These are phyloP conservation scores for Heliconius aoede DNA, from an alignment of 2,888 invertebrate species.

Conservation along the genomic window DNA sequence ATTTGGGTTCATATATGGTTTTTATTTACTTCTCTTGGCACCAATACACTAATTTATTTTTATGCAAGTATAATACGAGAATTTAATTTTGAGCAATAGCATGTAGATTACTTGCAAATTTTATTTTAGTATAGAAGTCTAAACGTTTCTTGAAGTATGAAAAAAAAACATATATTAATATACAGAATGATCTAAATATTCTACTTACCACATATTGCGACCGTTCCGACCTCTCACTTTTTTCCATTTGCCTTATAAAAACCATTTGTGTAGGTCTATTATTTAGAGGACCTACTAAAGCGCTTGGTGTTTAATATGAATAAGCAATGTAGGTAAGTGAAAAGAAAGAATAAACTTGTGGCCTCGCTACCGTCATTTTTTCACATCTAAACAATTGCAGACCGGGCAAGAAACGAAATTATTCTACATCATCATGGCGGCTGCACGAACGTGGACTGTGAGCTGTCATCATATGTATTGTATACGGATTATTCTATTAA, in stretches of 20 bases:
- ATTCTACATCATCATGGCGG: conserved; percentile 56
- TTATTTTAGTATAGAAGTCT: background rate
- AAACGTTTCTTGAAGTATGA: too few species aligned
- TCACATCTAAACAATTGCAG: conserved; percentile 62
- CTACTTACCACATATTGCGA: too few species aligned
- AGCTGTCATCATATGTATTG: conserved; percentile 49
- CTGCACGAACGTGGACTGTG: conserved; percentile 52
- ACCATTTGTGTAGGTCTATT: conserved; percentile 1
- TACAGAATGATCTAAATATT: background rate
- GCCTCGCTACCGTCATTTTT: conserved; percentile 51
- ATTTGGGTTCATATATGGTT: conserved; percentile 32
- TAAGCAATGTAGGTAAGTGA: conserved; percentile 36
- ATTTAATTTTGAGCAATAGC: background rate
- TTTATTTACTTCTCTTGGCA: conserved; percentile 21
- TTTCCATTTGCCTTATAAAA: conserved; percentile 1
- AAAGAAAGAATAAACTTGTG: conserved; percentile 35
- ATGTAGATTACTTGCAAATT: background rate
- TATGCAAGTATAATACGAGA: background rate
- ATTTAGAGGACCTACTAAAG: conserved; percentile 30
- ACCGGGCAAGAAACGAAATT: conserved; percentile 57
- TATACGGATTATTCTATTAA: background rate
- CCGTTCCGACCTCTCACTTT: background rate
- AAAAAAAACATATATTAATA: too few species aligned
- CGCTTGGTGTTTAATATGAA: conserved; percentile 37
- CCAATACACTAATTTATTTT: conserved; percentile 13